A percentile compares a stretch with the other conserved stretches of the same genome.
Conservation (phyloP, 2,113 vertebrate species). For the Fulica atra region DNA sequence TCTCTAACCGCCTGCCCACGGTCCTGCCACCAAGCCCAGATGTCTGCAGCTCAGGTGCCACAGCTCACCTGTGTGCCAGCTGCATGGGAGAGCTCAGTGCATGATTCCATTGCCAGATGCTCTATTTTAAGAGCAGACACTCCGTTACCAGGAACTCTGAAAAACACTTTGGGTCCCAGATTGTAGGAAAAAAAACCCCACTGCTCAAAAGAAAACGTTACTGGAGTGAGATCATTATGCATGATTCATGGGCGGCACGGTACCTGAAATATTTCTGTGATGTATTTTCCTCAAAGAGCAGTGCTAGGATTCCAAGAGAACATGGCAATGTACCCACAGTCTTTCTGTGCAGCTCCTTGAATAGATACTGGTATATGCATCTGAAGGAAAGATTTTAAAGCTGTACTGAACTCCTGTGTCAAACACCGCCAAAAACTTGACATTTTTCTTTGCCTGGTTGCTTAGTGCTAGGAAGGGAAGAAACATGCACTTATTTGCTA, state of each 20-base stretch:
- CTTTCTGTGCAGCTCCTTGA: constrained; percentile 22
- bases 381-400: neutral
- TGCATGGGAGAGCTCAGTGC: neutral
- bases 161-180: neutral
- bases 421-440: neutral
- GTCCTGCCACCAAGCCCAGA: neutral
- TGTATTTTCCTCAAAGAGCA: constrained; percentile 12
- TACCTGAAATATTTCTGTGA: constrained; percentile 44
- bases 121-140: neutral
- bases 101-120: neutral
- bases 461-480: neutral
- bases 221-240: neutral
- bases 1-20: rapidly evolving
- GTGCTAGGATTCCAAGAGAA: constrained; percentile 4
- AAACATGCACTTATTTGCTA: neutral
- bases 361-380: constrained; percentile 26
- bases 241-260: neutral
- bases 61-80: neutral
- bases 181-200: neutral
- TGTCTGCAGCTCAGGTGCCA: neutral
- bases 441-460: neutral
- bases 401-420: neutral
- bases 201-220: neutral
- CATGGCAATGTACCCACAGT: neutral
- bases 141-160: neutral